These are phyloP conservation scores for Lerista edwardsae DNA, from an alignment of 2,797 vertebrate species.

Conservation along the genomic window DNA sequence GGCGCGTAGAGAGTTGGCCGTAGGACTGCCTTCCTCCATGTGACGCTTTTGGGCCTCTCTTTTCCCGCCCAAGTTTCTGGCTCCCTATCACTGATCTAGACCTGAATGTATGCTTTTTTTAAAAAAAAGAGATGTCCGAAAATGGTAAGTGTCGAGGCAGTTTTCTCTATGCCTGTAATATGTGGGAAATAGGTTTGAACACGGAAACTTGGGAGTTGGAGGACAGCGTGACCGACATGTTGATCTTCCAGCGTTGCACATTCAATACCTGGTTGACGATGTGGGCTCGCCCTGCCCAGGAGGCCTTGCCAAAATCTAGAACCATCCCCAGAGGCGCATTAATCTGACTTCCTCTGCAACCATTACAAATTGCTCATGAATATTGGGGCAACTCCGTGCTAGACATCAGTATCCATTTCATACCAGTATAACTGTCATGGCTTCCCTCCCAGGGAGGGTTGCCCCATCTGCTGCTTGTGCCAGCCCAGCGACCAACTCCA, in stretches of 20 bases:
- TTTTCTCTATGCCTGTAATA: not conserved
- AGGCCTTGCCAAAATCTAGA: not conserved
- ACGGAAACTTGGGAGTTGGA: not conserved
- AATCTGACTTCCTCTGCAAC: not conserved
- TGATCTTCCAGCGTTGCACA: not conserved
- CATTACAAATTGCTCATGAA: not conserved
- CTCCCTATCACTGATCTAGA: not conserved
- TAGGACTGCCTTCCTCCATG: not conserved
- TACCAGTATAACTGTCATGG: not conserved
- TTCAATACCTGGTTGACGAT: no score
- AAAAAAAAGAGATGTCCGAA: not conserved
- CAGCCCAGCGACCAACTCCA: no score
- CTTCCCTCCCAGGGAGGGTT: not conserved
- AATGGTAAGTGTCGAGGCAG: not conserved
- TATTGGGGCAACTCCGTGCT: not conserved
- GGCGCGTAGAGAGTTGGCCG: rapidly evolving
- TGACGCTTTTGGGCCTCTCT: not conserved
- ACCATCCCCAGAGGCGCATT: not conserved
- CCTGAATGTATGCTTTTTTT: not conserved
- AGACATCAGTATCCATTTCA: not conserved
- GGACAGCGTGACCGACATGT: no score
- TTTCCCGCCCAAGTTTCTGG: conserved; percentile 1
- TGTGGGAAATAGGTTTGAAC: not conserved
- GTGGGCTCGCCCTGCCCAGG: not conserved
- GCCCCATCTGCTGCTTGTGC: no score